Percentiles rank a stretch among this genome's conserved stretches.
These are phyloP conservation scores for Brachyrhaphis roseni DNA, from an alignment of 2,797 vertebrate genomes.

Conservation along the genomic window DNA sequence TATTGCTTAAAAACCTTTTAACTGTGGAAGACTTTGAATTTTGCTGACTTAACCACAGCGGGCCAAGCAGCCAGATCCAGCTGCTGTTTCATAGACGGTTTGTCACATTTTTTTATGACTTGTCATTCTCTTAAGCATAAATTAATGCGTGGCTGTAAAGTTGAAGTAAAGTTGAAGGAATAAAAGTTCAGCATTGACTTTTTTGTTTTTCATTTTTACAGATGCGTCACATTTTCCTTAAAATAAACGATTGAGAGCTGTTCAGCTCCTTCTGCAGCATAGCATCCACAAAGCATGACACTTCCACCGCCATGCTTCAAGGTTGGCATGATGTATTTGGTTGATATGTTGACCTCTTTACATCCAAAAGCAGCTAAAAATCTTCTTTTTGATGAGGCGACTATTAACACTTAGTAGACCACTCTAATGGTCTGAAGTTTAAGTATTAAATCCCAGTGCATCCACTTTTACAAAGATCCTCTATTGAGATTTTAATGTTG, in stretches of 20 bases:
- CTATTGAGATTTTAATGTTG: background rate
- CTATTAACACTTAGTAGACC: background rate
- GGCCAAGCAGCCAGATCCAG: background rate
- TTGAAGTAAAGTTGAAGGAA: no score
- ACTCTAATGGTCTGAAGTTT: background rate
- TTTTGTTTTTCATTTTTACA: no score
- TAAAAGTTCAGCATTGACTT: no score
- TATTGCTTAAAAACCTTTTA: background rate
- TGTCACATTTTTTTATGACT: no score
- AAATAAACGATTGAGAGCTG: background rate
- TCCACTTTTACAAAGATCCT: background rate
- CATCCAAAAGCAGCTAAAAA: background rate
- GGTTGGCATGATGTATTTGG: background rate
- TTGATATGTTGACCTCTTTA: background rate
- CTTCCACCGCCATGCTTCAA: background rate
- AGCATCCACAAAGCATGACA: background rate
- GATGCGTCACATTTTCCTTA: background rate
- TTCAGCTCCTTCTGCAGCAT: background rate
- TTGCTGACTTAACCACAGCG: background rate
- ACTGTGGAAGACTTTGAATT: background rate
- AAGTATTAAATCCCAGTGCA: background rate
- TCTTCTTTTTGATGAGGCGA: background rate
- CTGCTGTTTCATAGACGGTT: background rate
- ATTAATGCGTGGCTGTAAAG: background rate
- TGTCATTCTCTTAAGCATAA: background rate